Conservation (phyloP, 2,113 vertebrate species). For the Sterrhoptilus dennistouni region DNA sequence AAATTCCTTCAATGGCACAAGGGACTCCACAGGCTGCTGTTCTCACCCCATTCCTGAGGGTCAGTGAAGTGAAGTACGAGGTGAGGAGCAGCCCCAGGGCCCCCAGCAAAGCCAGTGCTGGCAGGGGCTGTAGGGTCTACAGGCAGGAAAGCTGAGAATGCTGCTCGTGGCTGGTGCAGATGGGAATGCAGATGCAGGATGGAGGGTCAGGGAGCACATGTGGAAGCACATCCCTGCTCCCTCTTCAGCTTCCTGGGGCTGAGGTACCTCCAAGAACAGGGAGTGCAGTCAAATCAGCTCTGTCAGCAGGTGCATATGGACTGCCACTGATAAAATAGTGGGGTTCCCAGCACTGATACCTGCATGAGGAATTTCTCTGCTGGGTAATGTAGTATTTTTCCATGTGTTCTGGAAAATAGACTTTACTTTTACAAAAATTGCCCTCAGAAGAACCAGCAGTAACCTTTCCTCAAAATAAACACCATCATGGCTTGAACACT, state of each 20-base stretch:
- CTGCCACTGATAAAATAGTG: neutral
- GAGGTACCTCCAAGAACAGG: neutral
- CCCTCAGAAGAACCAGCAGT: neutral
- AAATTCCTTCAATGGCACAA: too few species aligned
- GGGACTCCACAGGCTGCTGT: neutral
- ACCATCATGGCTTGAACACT: neutral
- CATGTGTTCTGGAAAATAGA: neutral
- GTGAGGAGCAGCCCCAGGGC: fast-evolving
- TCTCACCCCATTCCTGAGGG: fast-evolving
- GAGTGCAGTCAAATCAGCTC: neutral
- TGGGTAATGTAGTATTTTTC: neutral
- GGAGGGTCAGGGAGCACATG: neutral
- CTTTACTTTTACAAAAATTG: neutral
- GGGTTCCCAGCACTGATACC: neutral
- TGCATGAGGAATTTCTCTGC: neutral
- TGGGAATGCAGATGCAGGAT: neutral
- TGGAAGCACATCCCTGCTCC: neutral
- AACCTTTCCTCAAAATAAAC: neutral
- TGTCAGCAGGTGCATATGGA: neutral
- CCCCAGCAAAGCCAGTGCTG: neutral
- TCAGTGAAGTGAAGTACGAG: neutral
- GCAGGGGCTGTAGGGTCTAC: fast-evolving
- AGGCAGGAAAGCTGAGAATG: neutral
- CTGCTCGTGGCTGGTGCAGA: neutral
- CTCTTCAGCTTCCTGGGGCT: neutral